phyloP scores from a whole-genome alignment of 1,140 invertebrate genomes.

The Bombus breviceps region DNA sequence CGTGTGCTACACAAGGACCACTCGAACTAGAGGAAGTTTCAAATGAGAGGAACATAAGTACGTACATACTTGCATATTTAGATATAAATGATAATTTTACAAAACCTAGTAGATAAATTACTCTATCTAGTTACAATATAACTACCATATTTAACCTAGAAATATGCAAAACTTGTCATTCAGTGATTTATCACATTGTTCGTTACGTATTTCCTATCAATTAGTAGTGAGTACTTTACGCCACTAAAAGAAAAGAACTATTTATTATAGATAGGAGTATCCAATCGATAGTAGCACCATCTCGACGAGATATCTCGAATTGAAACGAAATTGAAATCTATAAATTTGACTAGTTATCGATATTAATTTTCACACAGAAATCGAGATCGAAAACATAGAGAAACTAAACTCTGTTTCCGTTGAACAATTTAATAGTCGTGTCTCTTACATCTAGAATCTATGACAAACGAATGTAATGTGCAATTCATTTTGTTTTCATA shows the following conservation, averaged over 20 bases:
- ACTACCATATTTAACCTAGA: background rate
- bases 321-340: constrained; percentile 61
- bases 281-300: constrained; percentile 65
- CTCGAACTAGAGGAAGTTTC: constrained; percentile 63
- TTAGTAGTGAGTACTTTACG: too few relatives aligned
- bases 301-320: constrained; percentile 51
- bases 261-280: constrained; percentile 30
- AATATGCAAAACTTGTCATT: too few relatives aligned
- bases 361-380: background rate
- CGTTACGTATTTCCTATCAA: too few relatives aligned
- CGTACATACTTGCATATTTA: background rate
- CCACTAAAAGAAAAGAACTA: background rate
- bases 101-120: background rate
- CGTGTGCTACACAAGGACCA: constrained; percentile 59
- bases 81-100: background rate
- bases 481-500: background rate
- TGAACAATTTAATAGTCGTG: too few relatives aligned
- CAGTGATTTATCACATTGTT: too few relatives aligned
- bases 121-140: background rate
- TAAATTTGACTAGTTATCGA: constrained; percentile 63
- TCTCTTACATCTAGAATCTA: background rate
- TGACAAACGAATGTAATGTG: background rate
- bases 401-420: background rate
- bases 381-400: background rate
- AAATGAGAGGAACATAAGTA: constrained; percentile 14